Conservation (phyloP, 2,888 invertebrate species). For the Spialia ferax region DNA sequence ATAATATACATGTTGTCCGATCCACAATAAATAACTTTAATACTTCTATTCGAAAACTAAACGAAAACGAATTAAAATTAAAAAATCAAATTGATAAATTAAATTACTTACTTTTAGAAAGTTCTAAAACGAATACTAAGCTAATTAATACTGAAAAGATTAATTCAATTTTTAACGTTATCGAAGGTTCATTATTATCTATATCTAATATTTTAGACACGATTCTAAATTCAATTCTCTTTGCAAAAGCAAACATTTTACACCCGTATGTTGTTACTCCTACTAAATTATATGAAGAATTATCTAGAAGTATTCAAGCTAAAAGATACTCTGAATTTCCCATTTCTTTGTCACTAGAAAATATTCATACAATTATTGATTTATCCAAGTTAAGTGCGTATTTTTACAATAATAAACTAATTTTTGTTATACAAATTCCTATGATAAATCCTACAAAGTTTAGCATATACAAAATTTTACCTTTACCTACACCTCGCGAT, state of each 20-base stretch:
- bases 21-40: conserved; percentile 47
- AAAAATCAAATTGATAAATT: conserved; percentile 42
- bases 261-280: conserved; percentile 39
- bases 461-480: conserved; percentile 38
- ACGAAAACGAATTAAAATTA: conserved; percentile 44
- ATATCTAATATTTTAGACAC: conserved; percentile 42
- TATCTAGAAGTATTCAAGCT: conserved; percentile 29
- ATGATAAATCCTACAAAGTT: conserved; percentile 33
- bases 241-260: conserved; percentile 41
- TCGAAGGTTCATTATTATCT: conserved; percentile 40
- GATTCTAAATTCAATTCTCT: conserved; percentile 40
- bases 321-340: conserved; percentile 38
- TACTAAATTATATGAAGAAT: conserved; percentile 31
- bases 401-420: conserved; percentile 22
- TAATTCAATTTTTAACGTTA: background rate
- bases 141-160: background rate
- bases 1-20: conserved; percentile 45
- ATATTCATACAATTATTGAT: conserved; percentile 31
- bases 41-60: conserved; percentile 40
- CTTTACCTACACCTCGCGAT: conserved; percentile 41
- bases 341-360: conserved; percentile 32
- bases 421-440: conserved; percentile 38
- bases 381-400: background rate
- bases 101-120: conserved; percentile 37
- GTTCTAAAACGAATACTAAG: conserved; percentile 34